These are phyloP conservation scores for Actinernus sp. DNA, from an alignment of 92 coral and sea anemone genomes.

Conservation along the genomic window DNA sequence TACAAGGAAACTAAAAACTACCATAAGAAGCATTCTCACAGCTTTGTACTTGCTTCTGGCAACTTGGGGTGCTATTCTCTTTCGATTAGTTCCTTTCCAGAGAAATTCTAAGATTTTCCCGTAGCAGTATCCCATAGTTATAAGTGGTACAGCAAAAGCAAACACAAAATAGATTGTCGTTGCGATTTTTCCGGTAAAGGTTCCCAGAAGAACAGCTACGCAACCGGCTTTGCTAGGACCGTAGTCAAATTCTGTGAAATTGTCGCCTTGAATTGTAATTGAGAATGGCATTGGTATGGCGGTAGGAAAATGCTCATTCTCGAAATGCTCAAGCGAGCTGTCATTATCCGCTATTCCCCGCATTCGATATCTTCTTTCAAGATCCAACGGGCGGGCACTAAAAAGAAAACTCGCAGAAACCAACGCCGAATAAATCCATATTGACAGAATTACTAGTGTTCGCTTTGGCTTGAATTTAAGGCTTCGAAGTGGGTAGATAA, in stretches of 20 bases:
- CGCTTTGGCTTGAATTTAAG: background rate
- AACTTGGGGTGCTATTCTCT: background rate
- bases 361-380: too few species aligned
- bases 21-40: background rate
- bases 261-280: too few species aligned
- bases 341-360: too few species aligned
- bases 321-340: too few species aligned
- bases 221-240: too few species aligned
- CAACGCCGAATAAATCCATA: background rate
- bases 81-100: background rate
- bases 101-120: background rate
- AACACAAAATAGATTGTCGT: background rate
- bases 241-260: too few species aligned
- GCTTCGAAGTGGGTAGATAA: background rate
- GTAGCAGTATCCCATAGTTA: background rate
- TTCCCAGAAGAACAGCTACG: background rate
- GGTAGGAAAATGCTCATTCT: too few species aligned
- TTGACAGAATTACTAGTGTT: background rate
- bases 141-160: background rate
- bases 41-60: background rate
- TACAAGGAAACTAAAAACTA: background rate
- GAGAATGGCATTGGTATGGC: too few species aligned
- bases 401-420: background rate
- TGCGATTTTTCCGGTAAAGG: background rate
- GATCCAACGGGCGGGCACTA: too few species aligned